Evolutionary conservation across 2,113 vertebrate species (phyloP).

Genomic region (Ifrita kowaldi): DNA sequence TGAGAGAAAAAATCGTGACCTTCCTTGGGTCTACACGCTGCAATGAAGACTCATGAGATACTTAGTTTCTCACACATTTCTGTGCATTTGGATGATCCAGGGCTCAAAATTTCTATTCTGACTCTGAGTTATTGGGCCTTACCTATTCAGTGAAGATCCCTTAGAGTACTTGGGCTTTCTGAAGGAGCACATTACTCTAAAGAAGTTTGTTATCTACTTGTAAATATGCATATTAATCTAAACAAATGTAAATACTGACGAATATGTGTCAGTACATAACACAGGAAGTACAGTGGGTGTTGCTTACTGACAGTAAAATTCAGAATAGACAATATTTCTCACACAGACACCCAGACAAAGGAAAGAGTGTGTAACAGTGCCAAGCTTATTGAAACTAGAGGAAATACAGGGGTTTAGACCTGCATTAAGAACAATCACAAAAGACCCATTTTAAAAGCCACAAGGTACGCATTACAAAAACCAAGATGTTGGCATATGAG

Average conservation of each 20-base stretch:
- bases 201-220: background rate
- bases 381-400: background rate
- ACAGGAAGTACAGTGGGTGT: background rate
- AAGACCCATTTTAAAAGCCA: background rate
- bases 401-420: background rate
- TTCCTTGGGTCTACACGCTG: background rate
- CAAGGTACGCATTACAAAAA: background rate
- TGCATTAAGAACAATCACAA: background rate
- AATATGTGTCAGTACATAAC: background rate
- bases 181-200: background rate
- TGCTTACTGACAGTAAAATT: background rate
- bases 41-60: background rate
- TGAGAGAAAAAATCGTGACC: background rate
- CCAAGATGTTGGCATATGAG: background rate
- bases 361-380: background rate
- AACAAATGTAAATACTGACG: background rate
- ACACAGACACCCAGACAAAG: background rate
- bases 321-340: background rate
- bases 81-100: background rate
- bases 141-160: background rate
- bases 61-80: background rate
- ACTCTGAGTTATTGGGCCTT: background rate
- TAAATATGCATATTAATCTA: background rate
- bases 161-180: background rate
- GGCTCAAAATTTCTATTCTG: background rate